phyloP scores from a whole-genome alignment of 2,888 invertebrate species.

The Conchocele bisecta region DNA sequence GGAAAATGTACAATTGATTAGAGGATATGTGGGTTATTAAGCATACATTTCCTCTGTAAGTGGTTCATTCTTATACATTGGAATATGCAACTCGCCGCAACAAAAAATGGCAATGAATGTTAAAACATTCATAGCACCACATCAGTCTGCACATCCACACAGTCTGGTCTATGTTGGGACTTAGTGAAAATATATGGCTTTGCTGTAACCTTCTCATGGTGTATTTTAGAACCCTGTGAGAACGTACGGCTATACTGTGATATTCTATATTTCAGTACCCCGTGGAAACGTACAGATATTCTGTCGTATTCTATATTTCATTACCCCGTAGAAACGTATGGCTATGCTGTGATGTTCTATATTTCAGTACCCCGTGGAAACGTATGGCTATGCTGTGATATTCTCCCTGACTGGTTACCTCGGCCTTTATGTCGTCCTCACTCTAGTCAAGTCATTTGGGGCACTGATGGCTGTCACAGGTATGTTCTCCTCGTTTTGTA shows the following conservation, averaged over 20 bases:
- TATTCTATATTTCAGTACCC: constrained; percentile 83
- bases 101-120: too few relatives aligned
- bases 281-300: constrained; percentile 91
- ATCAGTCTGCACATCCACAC: too few relatives aligned
- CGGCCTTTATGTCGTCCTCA: constrained; percentile 96
- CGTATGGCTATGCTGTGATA: constrained; percentile 92
- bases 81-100: too few relatives aligned
- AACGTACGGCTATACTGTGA: too few relatives aligned
- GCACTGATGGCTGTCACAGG: constrained; percentile 95
- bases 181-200: too few relatives aligned
- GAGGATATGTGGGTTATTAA: not conserved
- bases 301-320: constrained; percentile 84
- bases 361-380: constrained; percentile 85
- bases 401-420: constrained; percentile 95
- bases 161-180: too few relatives aligned
- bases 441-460: constrained; percentile 93
- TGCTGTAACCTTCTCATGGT: too few relatives aligned
- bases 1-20: constrained; percentile 2
- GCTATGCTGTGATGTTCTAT: constrained; percentile 87
- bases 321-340: constrained; percentile 89
- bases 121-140: too few relatives aligned
- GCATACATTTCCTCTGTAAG: not conserved
- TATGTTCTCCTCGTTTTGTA: constrained; percentile 48
- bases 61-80: too few relatives aligned
- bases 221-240: constrained; percentile 84